Percentiles rank a stretch among this genome's conserved stretches.
These are phyloP conservation scores for Incurvaria masculella DNA, from an alignment of 2,888 invertebrate genomes.

Conservation along the genomic window DNA sequence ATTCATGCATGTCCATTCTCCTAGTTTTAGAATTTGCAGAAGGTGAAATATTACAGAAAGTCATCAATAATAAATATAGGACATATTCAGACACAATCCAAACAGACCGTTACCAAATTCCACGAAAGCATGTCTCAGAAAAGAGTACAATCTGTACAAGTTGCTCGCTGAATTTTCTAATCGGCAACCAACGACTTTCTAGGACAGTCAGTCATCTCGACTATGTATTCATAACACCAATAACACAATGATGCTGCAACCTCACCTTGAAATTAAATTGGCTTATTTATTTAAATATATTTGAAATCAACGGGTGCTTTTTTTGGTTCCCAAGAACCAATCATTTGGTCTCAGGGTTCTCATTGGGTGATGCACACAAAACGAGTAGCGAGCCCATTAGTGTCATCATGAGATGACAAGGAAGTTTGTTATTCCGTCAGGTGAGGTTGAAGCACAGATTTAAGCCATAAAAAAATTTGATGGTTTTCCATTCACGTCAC, in stretches of 20 bases:
- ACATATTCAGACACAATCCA: neutral
- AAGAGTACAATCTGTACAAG: constrained; percentile 15
- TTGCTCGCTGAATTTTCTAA: neutral
- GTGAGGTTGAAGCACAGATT: neutral
- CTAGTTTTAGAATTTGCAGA: neutral
- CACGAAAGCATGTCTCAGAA: constrained; percentile 58
- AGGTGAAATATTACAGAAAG: neutral
- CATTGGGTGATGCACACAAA: too few relatives aligned
- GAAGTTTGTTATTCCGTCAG: too few relatives aligned
- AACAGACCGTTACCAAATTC: constrained; percentile 24
- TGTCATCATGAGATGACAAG: too few relatives aligned
- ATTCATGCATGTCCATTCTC: neutral
- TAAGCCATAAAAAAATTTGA: neutral
- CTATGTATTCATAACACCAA: neutral
- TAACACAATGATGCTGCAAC: neutral
- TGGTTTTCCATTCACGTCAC: neutral
- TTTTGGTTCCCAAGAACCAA: too few relatives aligned
- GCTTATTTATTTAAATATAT: too few relatives aligned
- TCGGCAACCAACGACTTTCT: neutral
- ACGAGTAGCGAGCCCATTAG: too few relatives aligned
- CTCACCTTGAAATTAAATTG: neutral
- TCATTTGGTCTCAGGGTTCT: too few relatives aligned
- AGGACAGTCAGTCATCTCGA: neutral
- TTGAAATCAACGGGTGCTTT: too few relatives aligned
- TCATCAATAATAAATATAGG: neutral